Evolutionary conservation across 2,888 invertebrate species (phyloP), one percentile per base, ranked within the genome.

Genomic region (Choristoneura rosaceana): DNA sequence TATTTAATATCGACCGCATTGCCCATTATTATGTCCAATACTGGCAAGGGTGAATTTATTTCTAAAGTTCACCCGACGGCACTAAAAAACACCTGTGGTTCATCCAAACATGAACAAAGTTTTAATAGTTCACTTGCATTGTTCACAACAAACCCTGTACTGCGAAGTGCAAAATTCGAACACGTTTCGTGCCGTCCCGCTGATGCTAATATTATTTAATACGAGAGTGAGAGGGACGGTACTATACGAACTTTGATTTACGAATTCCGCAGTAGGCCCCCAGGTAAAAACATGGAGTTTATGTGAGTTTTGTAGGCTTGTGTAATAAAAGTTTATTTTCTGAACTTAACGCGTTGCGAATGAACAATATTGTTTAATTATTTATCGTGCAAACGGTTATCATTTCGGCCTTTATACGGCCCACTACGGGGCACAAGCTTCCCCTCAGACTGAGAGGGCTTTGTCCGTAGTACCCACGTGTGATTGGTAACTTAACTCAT

Each of bases 61-160:
- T 38, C 2, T 17, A 17, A 70, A 70, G 12, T 64, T 60, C 25
- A 14, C 15, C 41, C 33, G 25, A 25, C 15, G 59, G 52, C 52
- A 52, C 55, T 70, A 60, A 60, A 65, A 60, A 70, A 43, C 70
- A 70, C 60, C 70, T 64, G 70, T 59, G 65, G 65, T 60, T 58
- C 12, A 63, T 68, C 41, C 38, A 70, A 70, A 65, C 60, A 12
- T 17, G 34, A 34, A 33, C 60, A 52, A 71, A 66, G 65, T 71
- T 71, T 71, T 71, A 66, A 66, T 70, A 71, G 61, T 71, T 15
- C 41, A 60, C 60, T 70, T 70, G 59, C 61, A 61, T 63, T 69
- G 69, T 65, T 65, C 25, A 47, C 4, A 14, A 33, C 38, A 25
- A 2, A 2, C 25, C 25, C 25, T 0, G 25, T 25, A 25, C 25